Evolutionary conservation across 2,113 vertebrate species (phyloP).

Genomic region (Gasterosteus nipponicus): DNA sequence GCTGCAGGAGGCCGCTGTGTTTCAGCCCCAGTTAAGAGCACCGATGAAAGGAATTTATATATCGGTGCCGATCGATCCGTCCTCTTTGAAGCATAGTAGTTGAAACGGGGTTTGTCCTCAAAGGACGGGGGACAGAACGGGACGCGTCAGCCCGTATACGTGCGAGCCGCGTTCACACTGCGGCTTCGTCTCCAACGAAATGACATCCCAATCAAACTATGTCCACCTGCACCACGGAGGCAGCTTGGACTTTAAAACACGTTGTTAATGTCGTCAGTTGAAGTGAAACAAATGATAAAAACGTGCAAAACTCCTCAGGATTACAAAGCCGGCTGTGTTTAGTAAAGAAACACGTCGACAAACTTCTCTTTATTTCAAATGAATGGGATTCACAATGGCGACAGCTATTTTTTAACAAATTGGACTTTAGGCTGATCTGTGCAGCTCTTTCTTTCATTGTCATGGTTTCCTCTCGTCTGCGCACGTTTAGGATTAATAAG

Average conservation of each 20-base stretch:
- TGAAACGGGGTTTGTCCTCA: constrained; percentile 18
- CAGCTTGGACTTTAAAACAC: not conserved
- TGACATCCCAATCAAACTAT: not conserved
- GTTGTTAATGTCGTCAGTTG: not conserved
- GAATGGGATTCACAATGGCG: not conserved
- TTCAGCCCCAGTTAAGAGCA: constrained; percentile 45
- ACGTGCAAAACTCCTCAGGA: no score
- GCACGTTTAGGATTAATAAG: not conserved
- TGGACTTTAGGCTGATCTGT: not conserved
- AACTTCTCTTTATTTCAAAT: no score
- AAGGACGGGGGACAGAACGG: not conserved
- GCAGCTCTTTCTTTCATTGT: not conserved
- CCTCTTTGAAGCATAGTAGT: constrained; percentile 44
- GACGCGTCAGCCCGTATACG: not conserved
- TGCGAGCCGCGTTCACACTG: not conserved
- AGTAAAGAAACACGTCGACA: no score
- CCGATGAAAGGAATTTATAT: constrained; percentile 63
- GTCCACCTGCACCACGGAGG: not conserved
- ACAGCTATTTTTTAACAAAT: not conserved
- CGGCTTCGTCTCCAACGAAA: not conserved
- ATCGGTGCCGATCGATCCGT: constrained; percentile 51
- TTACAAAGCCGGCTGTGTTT: no score
- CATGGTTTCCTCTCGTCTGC: not conserved
- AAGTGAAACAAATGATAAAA: not conserved
- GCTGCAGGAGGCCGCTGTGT: constrained; percentile 27